phyloP scores from a whole-genome alignment of 1,140 invertebrate species.

The Octopus sinensis region DNA sequence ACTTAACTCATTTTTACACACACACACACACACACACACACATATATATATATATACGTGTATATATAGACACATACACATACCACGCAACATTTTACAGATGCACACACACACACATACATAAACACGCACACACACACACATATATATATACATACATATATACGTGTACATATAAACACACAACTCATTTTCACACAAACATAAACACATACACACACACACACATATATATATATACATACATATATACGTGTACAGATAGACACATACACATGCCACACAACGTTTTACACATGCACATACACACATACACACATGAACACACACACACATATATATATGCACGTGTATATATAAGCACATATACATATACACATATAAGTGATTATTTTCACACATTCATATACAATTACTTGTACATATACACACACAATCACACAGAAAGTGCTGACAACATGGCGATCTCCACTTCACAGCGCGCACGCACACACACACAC shows the following conservation, averaged over 20 bases:
- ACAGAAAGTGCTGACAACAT: too few species aligned
- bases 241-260: background rate
- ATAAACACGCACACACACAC: background rate
- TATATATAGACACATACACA: background rate
- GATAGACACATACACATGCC: background rate
- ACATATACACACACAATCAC: background rate
- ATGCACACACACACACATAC: background rate
- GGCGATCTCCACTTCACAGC: too few species aligned
- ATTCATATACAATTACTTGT: background rate
- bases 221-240: background rate
- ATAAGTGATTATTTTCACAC: background rate
- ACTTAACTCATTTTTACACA: background rate
- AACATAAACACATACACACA: background rate
- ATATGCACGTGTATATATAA: background rate
- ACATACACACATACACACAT: conserved; percentile 8
- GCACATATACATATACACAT: background rate
- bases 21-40: background rate
- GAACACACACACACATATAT: background rate
- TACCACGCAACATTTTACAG: background rate
- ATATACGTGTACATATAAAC: background rate
- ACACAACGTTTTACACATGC: conserved; percentile 5
- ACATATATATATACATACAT: background rate
- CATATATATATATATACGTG: background rate
- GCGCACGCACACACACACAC: too few species aligned
- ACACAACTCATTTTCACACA: background rate